Evolutionary conservation across 1,140 invertebrate genomes (phyloP), one percentile per base, ranked within the genome.

Genomic region (Medauroidea extradentata): DNA sequence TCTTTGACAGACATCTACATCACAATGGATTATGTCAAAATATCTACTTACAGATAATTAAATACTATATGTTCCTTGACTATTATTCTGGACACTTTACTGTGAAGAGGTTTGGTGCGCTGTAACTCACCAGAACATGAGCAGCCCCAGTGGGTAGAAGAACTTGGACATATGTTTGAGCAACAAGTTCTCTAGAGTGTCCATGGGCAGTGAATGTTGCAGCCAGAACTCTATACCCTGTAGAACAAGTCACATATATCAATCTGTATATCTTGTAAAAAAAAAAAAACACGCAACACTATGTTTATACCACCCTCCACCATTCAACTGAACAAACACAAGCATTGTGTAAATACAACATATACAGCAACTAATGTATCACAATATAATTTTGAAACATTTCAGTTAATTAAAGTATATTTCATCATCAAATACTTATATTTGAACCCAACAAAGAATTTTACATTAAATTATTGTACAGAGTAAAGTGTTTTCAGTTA

Each of bases 191-290:
- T 81, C 79, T 46, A 81, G 65, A 49, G 67, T 69, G 27, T 72
- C 65, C 34, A 80, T 71, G 0, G 75, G 70, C 18, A 81, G 69
- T 52, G 70, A 65, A 52, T 79, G 73, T 46, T 76, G 70, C 9
- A 76, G 60, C 79, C 79, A 81, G 62, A 79, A 79, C 41, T 73
- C 71, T 21, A 80, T 70, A 55, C 69, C 69, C 63, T 73, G 71
- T 60, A n/a, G n/a, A n/a, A n/a, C n/a, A n/a, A n/a, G n/a, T n/a
- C n/a, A n/a, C n/a, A n/a, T n/a, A n/a, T n/a, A 75, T n/a, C n/a
- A n/a, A n/a, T n/a, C n/a, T n/a, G n/a, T n/a, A 7, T 73, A 63
- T 13, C 73, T 59, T 21, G 59, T 53, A 13, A 66, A 69, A 14
- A 67, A 69, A 42, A 65, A 64, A 41, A 72, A 60, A 24, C 73